Evolutionary conservation across 2,797 vertebrate genomes (phyloP).

Genomic region (Artibeus jamaicensis): DNA sequence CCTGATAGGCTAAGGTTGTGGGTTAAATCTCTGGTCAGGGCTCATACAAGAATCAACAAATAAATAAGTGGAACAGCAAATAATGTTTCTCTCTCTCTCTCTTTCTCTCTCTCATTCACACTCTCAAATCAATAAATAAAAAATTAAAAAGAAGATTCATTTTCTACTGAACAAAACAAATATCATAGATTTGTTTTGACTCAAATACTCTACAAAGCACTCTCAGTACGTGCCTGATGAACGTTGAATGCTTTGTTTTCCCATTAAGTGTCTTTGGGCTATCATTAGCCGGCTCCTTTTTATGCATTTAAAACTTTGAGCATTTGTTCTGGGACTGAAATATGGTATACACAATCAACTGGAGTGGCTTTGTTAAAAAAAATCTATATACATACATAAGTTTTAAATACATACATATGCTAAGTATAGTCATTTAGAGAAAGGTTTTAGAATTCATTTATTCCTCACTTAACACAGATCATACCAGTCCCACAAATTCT

Average conservation of each 20-base stretch:
- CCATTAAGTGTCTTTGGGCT: background rate
- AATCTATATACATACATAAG: too few species aligned
- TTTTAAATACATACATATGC: background rate
- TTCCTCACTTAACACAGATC: background rate
- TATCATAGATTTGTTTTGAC: background rate
- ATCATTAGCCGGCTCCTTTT: background rate
- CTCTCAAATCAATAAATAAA: background rate
- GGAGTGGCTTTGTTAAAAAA: background rate
- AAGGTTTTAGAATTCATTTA: background rate
- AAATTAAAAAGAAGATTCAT: background rate
- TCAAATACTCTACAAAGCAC: slow-evolving; percentile 20
- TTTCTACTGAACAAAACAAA: background rate
- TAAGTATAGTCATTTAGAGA: background rate
- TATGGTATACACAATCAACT: background rate
- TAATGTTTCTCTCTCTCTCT: background rate
- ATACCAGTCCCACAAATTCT: background rate
- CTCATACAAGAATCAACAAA: background rate
- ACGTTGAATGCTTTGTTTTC: slow-evolving; percentile 1
- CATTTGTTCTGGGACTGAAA: background rate
- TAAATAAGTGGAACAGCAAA: background rate
- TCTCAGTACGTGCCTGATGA: slow-evolving; percentile 60
- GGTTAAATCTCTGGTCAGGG: background rate
- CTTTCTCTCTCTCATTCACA: background rate
- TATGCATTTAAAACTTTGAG: background rate
- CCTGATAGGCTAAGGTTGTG: background rate